These are phyloP conservation scores for Glareola pratincola DNA, from an alignment of 2,113 vertebrate species.

Conservation along the genomic window DNA sequence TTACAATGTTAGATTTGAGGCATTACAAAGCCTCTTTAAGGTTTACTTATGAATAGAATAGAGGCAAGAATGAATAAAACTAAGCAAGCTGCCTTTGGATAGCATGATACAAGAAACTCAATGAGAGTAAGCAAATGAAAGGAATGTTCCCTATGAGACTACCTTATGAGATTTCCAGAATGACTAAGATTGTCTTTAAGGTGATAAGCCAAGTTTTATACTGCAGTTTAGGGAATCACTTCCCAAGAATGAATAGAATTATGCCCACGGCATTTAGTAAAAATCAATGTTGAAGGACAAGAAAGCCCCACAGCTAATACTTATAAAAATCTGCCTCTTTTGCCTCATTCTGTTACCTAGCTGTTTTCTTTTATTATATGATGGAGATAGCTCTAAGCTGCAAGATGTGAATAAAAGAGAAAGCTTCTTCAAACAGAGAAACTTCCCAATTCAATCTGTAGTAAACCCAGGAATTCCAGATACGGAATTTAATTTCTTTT, in stretches of 20 bases:
- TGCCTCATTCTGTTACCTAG: not conserved
- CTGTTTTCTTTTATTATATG: slow-evolving; percentile 35
- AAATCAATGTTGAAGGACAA: slow-evolving; percentile 62
- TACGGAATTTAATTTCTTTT: not conserved
- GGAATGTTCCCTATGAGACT: not conserved
- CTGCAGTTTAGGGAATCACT: slow-evolving; percentile 45
- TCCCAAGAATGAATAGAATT: slow-evolving; percentile 46
- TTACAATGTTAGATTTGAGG: not conserved
- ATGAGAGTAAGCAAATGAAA: slow-evolving; percentile 18
- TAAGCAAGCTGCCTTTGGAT: not conserved
- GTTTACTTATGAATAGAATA: not conserved
- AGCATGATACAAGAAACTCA: not conserved
- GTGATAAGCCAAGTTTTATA: slow-evolving; percentile 44
- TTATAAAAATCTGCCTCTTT: slow-evolving; percentile 28
- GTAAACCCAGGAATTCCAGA: not conserved
- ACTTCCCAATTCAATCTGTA: slow-evolving; percentile 8
- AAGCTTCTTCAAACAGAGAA: slow-evolving; percentile 21
- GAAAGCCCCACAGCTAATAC: slow-evolving; percentile 19
- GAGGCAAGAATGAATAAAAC: not conserved
- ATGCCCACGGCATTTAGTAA: slow-evolving; percentile 10
- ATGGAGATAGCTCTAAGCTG: slow-evolving; percentile 23
- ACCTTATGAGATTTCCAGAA: not conserved
- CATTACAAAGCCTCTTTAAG: not conserved
- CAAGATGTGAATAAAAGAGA: slow-evolving; percentile 8
- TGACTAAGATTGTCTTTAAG: slow-evolving; percentile 29